A percentile compares a stretch with the other conserved stretches of the same genome.
Conservation (phyloP, 2,113 vertebrate genomes). For the Ailurus styani region DNA sequence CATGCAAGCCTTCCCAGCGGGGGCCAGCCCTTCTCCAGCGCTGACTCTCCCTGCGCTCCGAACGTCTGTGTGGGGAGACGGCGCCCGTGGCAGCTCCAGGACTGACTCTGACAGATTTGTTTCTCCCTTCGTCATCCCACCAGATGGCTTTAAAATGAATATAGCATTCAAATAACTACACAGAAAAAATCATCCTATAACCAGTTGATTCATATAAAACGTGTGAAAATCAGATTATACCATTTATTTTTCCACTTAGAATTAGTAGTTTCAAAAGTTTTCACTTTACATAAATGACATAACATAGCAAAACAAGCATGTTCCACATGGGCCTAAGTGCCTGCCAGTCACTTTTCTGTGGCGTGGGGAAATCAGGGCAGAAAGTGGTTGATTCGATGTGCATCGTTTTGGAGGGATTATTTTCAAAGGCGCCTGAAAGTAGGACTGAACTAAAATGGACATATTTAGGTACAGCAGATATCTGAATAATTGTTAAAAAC, state of each 20-base stretch:
- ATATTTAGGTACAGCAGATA: background rate
- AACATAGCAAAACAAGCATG: background rate
- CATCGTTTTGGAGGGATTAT: background rate
- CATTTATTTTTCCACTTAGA: constrained; percentile 55
- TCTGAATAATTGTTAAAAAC: background rate
- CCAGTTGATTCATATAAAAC: constrained; percentile 58
- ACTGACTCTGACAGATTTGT: background rate
- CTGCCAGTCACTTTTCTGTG: background rate
- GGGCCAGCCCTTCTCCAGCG: background rate
- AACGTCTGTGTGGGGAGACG: background rate
- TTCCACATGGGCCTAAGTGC: background rate
- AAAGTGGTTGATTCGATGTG: background rate
- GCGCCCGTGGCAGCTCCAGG: background rate
- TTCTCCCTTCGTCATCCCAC: constrained; percentile 23
- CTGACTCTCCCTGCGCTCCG: background rate
- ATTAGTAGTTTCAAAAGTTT: constrained; percentile 55
- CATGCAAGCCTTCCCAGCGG: too few species aligned
- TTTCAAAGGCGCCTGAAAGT: background rate
- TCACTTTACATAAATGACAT: constrained; percentile 49
- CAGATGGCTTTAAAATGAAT: constrained; percentile 64
- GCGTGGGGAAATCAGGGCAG: background rate
- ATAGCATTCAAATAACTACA: constrained; percentile 53
- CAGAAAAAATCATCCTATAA: constrained; percentile 42
- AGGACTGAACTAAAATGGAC: background rate
- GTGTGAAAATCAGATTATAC: constrained; percentile 63